A percentile compares a stretch with the other conserved stretches of the same genome.
These are phyloP conservation scores for Aleiodes leptofemur DNA, from an alignment of 2,888 invertebrate species.

Conservation along the genomic window DNA sequence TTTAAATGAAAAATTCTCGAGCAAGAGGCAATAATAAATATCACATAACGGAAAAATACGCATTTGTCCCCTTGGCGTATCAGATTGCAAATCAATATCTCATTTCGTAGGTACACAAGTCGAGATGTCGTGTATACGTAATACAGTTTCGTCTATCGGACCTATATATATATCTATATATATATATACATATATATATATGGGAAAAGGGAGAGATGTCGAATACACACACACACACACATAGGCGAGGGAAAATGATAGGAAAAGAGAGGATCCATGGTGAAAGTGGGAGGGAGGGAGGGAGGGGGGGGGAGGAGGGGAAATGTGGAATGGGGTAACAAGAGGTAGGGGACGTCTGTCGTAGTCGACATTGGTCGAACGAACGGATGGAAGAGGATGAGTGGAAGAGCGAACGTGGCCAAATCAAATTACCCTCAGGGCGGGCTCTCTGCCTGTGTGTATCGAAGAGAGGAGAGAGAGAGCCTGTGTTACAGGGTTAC, in stretches of 20 bases:
- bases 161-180: slow-evolving; percentile 15
- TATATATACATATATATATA: not conserved
- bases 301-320: too few relatives aligned
- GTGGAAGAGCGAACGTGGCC: slow-evolving; percentile 62
- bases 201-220: slow-evolving; percentile 32
- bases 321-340: too few relatives aligned
- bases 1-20: not conserved
- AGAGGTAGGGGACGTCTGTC: slow-evolving; percentile 44
- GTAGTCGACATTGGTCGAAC: slow-evolving; percentile 24
- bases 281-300: too few relatives aligned
- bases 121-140: slow-evolving; percentile 67
- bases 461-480: slow-evolving; percentile 57
- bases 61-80: slow-evolving; percentile 54
- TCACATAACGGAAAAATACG: slow-evolving; percentile 9
- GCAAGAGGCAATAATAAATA: slow-evolving; percentile 5
- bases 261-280: not conserved
- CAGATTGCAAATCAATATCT: slow-evolving; percentile 72
- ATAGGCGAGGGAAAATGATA: slow-evolving; percentile 30
- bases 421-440: slow-evolving; percentile 68
- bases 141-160: slow-evolving; percentile 63
- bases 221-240: slow-evolving; percentile 36
- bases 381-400: slow-evolving; percentile 43
- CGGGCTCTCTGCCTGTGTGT: slow-evolving; percentile 57
- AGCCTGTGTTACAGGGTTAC: slow-evolving; percentile 47
- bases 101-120: slow-evolving; percentile 68